Percentiles rank a stretch among this genome's conserved stretches.
phyloP scores from a whole-genome alignment of 2,888 invertebrate genomes.

The Antitype chi region DNA sequence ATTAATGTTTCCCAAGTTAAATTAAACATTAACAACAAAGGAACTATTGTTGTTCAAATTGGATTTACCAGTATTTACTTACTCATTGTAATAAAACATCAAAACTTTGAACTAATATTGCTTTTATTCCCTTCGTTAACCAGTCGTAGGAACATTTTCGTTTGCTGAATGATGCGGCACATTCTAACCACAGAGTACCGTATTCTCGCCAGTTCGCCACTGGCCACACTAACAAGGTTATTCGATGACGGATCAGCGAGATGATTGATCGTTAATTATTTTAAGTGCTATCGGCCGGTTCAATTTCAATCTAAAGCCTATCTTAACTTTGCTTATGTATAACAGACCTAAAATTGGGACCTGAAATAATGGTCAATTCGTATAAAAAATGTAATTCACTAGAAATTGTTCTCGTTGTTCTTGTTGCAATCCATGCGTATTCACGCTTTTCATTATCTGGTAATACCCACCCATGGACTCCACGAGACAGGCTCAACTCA shows the following conservation, averaged over 20 bases:
- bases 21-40: conserved; percentile 32
- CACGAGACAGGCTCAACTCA: too few relatives aligned
- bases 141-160: conserved; percentile 15
- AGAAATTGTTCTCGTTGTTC: background rate
- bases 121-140: background rate
- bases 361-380: background rate
- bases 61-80: conserved; percentile 17
- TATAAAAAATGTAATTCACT: background rate
- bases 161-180: conserved; percentile 34
- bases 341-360: background rate
- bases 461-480: too few relatives aligned
- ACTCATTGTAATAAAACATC: conserved; percentile 6
- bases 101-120: conserved; percentile 1
- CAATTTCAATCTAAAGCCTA: conserved; percentile 7
- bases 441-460: too few relatives aligned
- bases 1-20: conserved; percentile 33
- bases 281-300: conserved; percentile 1
- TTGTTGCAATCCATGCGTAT: too few relatives aligned
- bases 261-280: conserved; percentile 49
- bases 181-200: conserved; percentile 47
- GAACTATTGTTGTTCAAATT: conserved; percentile 24
- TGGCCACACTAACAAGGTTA: conserved; percentile 36
- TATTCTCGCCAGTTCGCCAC: conserved; percentile 20
- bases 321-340: background rate
- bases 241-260: conserved; percentile 39